These are phyloP conservation scores for Brachionus rubens DNA, from an alignment of 1,140 invertebrate genomes.

Conservation along the genomic window DNA sequence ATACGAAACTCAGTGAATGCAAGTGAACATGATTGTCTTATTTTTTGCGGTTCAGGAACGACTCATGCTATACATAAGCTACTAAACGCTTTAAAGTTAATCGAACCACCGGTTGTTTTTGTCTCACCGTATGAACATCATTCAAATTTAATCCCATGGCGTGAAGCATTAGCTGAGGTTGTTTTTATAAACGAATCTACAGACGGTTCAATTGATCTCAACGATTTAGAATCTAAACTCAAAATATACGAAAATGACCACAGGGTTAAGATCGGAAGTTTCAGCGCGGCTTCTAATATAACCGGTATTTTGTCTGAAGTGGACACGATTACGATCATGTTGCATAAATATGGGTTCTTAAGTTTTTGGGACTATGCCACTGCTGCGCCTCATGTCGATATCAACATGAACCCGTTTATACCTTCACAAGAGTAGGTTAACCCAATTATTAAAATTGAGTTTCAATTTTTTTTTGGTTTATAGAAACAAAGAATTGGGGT, in stretches of 20 bases:
- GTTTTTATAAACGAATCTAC: constrained; percentile 73
- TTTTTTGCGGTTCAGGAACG: constrained; percentile 47
- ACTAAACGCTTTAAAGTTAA: constrained; percentile 46
- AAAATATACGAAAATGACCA: constrained; percentile 35
- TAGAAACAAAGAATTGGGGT: constrained; percentile 66
- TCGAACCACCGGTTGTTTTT: constrained; percentile 59
- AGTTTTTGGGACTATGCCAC: constrained; percentile 84
- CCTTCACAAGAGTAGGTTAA: background rate
- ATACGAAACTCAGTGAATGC: constrained; percentile 47
- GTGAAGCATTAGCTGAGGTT: constrained; percentile 74
- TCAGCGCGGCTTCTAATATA: constrained; percentile 80
- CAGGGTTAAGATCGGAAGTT: constrained; percentile 71
- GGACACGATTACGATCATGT: constrained; percentile 72
- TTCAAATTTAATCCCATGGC: constrained; percentile 78
- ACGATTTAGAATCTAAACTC: background rate
- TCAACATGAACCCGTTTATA: constrained; percentile 77
- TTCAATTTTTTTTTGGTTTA: constrained; percentile 38
- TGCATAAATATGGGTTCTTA: constrained; percentile 77
- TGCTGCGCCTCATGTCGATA: constrained; percentile 73
- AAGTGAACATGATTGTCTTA: constrained; percentile 48
- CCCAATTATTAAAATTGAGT: background rate
- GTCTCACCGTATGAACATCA: constrained; percentile 82
- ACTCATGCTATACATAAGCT: constrained; percentile 49
- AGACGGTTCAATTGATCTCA: constrained; percentile 71
- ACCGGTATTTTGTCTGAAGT: constrained; percentile 82